phyloP scores from a whole-genome alignment of 2,797 vertebrate species.

The Enteromius viviparus region DNA sequence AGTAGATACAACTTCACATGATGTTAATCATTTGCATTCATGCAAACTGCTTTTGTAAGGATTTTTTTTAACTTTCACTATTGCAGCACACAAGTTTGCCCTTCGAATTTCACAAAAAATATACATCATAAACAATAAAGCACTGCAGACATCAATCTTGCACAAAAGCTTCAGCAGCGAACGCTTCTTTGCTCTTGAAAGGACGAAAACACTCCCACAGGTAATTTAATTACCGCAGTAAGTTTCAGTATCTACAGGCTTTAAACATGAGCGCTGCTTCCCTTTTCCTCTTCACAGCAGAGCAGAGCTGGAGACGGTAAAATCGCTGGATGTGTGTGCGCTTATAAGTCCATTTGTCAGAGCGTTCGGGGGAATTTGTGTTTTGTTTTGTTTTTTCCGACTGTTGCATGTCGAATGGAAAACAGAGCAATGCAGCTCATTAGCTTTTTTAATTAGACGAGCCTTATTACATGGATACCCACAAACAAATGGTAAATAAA shows the following conservation, averaged over 20 bases:
- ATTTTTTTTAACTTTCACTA: background rate
- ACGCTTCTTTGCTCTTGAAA: background rate
- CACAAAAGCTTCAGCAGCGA: background rate
- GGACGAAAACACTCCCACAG: background rate
- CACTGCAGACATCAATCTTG: background rate
- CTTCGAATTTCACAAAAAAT: background rate
- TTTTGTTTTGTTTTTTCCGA: background rate
- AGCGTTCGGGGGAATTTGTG: background rate
- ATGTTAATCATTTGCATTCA: background rate
- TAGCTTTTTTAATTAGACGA: constrained; percentile 12
- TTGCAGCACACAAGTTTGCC: background rate
- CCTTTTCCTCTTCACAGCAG: background rate
- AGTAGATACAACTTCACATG: background rate
- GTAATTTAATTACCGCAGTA: constrained; percentile 20
- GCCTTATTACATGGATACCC: background rate
- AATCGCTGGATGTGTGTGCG: background rate
- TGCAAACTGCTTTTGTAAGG: background rate
- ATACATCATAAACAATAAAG: background rate
- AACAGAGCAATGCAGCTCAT: constrained; percentile 5
- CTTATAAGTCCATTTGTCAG: background rate
- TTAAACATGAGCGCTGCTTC: background rate
- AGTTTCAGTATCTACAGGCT: background rate
- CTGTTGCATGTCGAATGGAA: background rate
- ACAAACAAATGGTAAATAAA: constrained; percentile 6
- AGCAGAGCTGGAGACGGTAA: background rate